These are phyloP conservation scores for Pelecanoides urinatrix DNA, from an alignment of 2,113 vertebrate genomes.

Conservation along the genomic window DNA sequence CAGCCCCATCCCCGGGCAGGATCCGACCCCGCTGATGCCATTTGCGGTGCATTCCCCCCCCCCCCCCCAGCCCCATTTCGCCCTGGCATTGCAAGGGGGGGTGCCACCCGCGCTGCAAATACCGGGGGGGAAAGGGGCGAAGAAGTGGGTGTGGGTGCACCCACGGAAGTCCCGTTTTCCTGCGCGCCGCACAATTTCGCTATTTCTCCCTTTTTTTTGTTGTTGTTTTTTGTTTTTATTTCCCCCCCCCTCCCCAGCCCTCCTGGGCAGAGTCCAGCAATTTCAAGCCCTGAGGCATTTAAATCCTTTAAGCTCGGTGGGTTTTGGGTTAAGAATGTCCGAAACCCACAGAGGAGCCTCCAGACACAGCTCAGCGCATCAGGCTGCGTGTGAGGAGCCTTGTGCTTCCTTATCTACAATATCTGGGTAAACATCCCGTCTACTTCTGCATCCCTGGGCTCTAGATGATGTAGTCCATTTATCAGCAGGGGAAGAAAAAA, in stretches of 20 bases:
- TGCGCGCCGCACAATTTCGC: background rate
- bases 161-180: background rate
- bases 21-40: background rate
- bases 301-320: background rate
- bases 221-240: too few relatives aligned
- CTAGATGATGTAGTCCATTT: background rate
- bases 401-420: background rate
- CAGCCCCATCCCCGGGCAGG: background rate
- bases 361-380: background rate
- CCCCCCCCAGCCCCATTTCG: background rate
- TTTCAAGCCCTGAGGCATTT: background rate
- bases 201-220: too few relatives aligned
- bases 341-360: background rate
- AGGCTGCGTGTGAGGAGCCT: background rate
- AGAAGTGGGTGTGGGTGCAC: background rate
- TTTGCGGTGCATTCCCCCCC: background rate
- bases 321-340: background rate
- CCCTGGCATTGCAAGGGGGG: background rate
- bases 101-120: background rate
- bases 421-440: conserved; percentile 33
- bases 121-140: fast-evolving
- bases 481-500: background rate
- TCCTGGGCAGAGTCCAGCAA: background rate
- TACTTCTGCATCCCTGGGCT: background rate
- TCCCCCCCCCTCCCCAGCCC: too few relatives aligned